Conservation (phyloP, 1,140 invertebrate species). For the Pseudomyrmex concolor region DNA sequence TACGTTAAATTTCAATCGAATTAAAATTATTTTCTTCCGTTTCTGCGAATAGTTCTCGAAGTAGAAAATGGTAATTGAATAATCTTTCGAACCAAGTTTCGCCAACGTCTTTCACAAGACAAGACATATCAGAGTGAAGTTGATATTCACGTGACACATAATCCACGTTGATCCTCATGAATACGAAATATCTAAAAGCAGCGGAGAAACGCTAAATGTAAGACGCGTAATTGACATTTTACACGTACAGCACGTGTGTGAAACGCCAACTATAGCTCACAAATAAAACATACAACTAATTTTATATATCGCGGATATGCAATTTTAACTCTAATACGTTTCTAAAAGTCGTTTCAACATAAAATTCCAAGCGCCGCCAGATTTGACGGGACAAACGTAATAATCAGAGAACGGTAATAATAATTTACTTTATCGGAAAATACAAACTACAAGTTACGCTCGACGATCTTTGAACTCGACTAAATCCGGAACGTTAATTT, state of each 20-base stretch:
- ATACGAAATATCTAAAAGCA: conserved; percentile 61
- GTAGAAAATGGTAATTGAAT: conserved; percentile 17
- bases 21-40: too few relatives aligned
- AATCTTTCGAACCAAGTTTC: conserved; percentile 36
- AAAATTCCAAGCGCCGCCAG: too few relatives aligned
- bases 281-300: background rate
- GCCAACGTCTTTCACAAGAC: conserved; percentile 14
- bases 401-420: too few relatives aligned
- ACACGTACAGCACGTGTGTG: background rate
- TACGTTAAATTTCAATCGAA: too few relatives aligned
- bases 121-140: conserved; percentile 29
- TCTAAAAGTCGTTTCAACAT: too few relatives aligned
- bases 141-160: conserved; percentile 64
- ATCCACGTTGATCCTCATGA: conserved; percentile 73
- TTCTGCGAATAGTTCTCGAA: too few relatives aligned
- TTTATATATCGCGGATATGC: background rate
- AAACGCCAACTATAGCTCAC: background rate
- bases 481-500: too few relatives aligned
- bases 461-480: too few relatives aligned
- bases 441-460: too few relatives aligned
- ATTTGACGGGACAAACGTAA: too few relatives aligned
- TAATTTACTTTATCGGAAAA: too few relatives aligned
- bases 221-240: conserved; percentile 50
- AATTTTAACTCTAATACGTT: too few relatives aligned
- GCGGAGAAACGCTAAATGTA: conserved; percentile 25